Evolutionary conservation across 2,888 invertebrate species (phyloP), one percentile per base, ranked within the genome.

Genomic region (Disparrhopalites patrizii): DNA sequence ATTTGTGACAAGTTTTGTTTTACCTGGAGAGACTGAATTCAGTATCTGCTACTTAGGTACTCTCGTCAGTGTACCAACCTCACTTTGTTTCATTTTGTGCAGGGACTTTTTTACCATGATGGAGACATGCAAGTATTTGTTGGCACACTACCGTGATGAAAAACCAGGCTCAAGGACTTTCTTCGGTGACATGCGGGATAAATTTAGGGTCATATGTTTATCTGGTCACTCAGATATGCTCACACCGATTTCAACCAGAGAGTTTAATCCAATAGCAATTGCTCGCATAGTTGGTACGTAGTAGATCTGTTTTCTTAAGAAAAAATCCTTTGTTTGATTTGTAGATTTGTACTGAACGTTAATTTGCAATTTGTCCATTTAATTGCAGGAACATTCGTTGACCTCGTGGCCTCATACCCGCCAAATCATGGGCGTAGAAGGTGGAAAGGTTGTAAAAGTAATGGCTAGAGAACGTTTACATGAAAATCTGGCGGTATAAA

Each of bases 131-230:
- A 69, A 68, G 18, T 72, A 68, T 54, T 61, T 73, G 23, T n/a
- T 66, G 8, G 20, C 57, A 20, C 43, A 66, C 43, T 65, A 69
- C 33, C 38, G 65, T 31, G 64, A 67, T 58, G 56, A 50, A 31
- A 51, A 65, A 13, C 52, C 56, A 40, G 60, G 66, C 0, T 51
- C 51, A 25, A 63, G 67, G 55, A 66, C 62, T 10, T 68, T 70
- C 31, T 71, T 70, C 63, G 70, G 70, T 8, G 71, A 71, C 54
- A 56, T 68, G n/a, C 65, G 73, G 13, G 73, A 73, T 60, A 70
- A 70, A 33, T 71, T 70, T 28, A 56, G 67, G 1, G 68, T 71
- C n/a, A 68, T 71, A 25, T 71, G 66, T 36, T 56, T 73, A n/a
- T 70, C 70, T 57, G 73, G 73, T 7, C 62, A 67, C 25, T 61